Percentiles rank a stretch among this genome's conserved stretches.
Conservation (phyloP, 64 coral and sea anemone genomes). For the Montipora sp. region DNA sequence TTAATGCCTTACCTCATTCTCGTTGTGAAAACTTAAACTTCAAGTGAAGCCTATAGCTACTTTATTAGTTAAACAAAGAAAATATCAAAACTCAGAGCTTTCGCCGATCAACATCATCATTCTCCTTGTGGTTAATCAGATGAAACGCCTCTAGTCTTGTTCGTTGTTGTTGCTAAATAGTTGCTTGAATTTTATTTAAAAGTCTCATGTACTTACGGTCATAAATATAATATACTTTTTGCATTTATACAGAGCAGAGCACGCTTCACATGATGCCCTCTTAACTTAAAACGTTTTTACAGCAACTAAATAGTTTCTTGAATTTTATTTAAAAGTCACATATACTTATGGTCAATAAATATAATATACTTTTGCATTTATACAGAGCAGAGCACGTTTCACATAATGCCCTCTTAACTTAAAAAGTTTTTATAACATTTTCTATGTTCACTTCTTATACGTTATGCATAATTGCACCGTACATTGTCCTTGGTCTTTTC, state of each 20-base stretch:
- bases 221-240: neutral
- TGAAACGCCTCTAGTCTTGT: neutral
- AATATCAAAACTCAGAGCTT: neutral
- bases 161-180: neutral
- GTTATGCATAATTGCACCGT: neutral
- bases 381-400: neutral
- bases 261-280: neutral
- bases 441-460: neutral
- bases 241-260: too few species aligned
- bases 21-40: too few species aligned
- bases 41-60: too few species aligned
- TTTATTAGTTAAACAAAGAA: too few species aligned
- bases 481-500: neutral
- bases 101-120: constrained; percentile 32
- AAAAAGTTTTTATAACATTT: neutral
- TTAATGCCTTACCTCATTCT: neutral
- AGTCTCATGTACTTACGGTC: neutral
- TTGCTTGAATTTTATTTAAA: neutral
- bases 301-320: neutral
- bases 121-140: neutral
- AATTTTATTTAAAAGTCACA: too few species aligned
- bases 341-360: too few species aligned
- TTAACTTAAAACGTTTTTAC: neutral
- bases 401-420: neutral
- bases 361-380: neutral